Evolutionary conservation across 2,113 vertebrate species (phyloP).

Genomic region (Malurus elegans): DNA sequence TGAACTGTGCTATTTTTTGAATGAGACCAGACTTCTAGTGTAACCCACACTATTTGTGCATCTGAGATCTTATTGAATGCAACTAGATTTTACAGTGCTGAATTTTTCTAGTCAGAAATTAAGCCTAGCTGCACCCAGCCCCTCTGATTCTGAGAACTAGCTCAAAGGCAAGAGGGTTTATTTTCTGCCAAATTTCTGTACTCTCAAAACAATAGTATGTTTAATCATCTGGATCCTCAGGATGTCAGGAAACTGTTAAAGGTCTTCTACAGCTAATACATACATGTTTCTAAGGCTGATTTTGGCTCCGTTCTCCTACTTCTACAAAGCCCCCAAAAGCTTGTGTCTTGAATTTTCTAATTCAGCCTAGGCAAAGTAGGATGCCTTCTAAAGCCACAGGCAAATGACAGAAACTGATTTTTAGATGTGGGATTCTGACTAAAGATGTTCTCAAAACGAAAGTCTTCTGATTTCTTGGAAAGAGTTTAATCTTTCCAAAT

Average conservation of each 20-base stretch:
- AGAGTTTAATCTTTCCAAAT: neutral
- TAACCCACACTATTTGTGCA: neutral
- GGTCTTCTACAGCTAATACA: neutral
- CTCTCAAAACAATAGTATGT: neutral
- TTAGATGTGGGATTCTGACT: neutral
- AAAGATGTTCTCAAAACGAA: neutral
- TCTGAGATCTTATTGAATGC: neutral
- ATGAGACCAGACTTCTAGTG: neutral
- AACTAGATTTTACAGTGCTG: neutral
- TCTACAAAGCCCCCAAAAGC: rapidly evolving
- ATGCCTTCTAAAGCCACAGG: neutral
- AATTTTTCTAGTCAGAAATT: neutral
- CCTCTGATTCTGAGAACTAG: neutral
- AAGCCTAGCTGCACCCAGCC: neutral
- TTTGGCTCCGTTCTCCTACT: neutral
- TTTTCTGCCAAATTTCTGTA: neutral
- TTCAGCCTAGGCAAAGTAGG: neutral
- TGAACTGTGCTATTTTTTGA: neutral
- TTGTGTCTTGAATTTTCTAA: neutral
- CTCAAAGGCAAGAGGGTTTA: neutral
- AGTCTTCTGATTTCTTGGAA: neutral
- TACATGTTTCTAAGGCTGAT: neutral
- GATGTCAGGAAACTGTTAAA: neutral
- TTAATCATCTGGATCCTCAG: neutral
- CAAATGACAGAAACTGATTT: neutral